These are phyloP conservation scores for Corynorhinus townsendii DNA, from an alignment of 2,113 vertebrate species.

Conservation along the genomic window DNA sequence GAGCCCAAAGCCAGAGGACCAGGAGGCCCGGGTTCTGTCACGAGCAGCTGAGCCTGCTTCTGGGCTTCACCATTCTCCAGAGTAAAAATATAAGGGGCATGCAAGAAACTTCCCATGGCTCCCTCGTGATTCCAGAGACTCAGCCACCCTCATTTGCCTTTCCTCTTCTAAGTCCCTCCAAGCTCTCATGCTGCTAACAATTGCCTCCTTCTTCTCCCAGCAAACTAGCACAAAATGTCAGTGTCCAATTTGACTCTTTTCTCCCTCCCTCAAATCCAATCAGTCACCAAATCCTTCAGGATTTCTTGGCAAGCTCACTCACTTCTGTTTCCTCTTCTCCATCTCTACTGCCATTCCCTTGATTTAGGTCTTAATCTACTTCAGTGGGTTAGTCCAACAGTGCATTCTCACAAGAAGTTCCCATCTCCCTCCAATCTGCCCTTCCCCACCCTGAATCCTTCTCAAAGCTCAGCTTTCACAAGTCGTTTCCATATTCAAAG, in stretches of 20 bases:
- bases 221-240: constrained; percentile 43
- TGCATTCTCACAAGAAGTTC: not conserved
- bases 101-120: not conserved
- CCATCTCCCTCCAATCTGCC: not conserved
- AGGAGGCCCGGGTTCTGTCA: not conserved
- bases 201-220: constrained; percentile 40
- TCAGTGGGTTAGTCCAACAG: not conserved
- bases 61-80: not conserved
- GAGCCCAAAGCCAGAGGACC: not conserved
- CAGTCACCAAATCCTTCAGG: constrained; percentile 22
- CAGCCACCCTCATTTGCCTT: not conserved
- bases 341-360: not conserved
- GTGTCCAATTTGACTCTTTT: constrained; percentile 3
- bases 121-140: not conserved
- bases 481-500: not conserved
- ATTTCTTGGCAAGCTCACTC: constrained; percentile 26
- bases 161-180: not conserved
- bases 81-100: not conserved
- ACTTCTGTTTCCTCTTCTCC: not conserved
- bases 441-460: not conserved
- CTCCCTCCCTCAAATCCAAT: constrained; percentile 38
- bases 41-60: not conserved
- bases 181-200: constrained; percentile 29
- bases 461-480: not conserved
- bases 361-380: not conserved